Conservation (phyloP, 2,797 vertebrate genomes). For the Coluber constrictor region DNA sequence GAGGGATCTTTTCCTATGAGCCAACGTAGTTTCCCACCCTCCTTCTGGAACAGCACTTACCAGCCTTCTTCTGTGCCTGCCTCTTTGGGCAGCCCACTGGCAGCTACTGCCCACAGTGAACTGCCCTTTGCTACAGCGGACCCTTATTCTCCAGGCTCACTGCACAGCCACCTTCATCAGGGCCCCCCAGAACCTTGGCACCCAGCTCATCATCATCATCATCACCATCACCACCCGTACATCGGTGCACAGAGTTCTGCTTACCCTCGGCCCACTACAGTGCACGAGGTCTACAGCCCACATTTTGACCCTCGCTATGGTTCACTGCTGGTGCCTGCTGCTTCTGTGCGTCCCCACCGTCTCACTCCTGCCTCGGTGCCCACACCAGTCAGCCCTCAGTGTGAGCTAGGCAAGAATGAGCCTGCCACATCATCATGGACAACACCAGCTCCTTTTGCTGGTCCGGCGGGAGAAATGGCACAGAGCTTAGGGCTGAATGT, state of each 20-base stretch:
- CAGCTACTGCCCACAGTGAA: constrained; percentile 83
- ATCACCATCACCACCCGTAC: constrained; percentile 69
- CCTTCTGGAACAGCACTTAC: constrained; percentile 98
- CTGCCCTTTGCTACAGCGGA: constrained; percentile 84
- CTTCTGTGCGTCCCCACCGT: constrained; percentile 86
- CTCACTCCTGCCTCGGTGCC: constrained; percentile 78
- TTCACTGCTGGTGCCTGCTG: constrained; percentile 84
- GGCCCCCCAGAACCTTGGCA: constrained; percentile 88
- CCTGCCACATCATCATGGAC: constrained; percentile 79
- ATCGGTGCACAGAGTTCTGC: constrained; percentile 81
- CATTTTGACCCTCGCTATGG: constrained; percentile 91
- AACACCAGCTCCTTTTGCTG: constrained; percentile 75
- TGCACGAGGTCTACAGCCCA: constrained; percentile 91
- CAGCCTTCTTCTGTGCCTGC: constrained; percentile 80
- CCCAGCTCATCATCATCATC: constrained; percentile 83
- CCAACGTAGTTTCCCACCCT: constrained; percentile 93
- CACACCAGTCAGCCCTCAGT: constrained; percentile 78
- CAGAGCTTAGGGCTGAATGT: constrained; percentile 84
- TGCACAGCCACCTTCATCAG: constrained; percentile 93
- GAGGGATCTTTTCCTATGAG: constrained; percentile 93
- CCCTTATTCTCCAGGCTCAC: constrained; percentile 83
- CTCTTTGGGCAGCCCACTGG: constrained; percentile 77
- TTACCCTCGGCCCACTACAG: constrained; percentile 79
- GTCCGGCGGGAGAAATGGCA: constrained; percentile 80
- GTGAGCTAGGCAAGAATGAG: constrained; percentile 89